phyloP scores from a whole-genome alignment of 2,888 invertebrate species.

The Beris chalybata region DNA sequence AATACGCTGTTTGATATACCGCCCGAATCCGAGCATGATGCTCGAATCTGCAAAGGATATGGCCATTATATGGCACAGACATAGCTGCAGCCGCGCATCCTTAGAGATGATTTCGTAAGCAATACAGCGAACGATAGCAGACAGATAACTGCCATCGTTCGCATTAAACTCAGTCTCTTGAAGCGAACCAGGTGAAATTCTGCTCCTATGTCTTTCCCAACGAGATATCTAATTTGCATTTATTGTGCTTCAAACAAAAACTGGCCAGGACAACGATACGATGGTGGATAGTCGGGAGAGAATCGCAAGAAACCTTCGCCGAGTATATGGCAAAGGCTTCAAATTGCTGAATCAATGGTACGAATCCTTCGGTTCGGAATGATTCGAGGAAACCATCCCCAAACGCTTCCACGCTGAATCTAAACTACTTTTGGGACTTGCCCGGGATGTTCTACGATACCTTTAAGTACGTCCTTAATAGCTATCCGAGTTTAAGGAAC shows the following conservation, averaged over 20 bases:
- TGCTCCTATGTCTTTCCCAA: slow-evolving; percentile 21
- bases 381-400: too few species aligned
- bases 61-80: too few species aligned
- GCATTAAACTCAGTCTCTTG: slow-evolving; percentile 18
- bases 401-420: too few species aligned
- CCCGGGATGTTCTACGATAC: too few species aligned
- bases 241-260: slow-evolving; percentile 34
- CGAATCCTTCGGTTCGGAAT: too few species aligned
- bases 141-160: slow-evolving; percentile 34
- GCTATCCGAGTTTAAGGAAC: too few species aligned
- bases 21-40: background rate
- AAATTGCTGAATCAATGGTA: too few species aligned
- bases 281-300: background rate
- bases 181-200: slow-evolving; percentile 29
- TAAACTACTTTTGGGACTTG: too few species aligned
- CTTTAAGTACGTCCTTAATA: too few species aligned
- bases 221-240: slow-evolving; percentile 38
- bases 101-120: slow-evolving; percentile 15
- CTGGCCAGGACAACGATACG: slow-evolving; percentile 13
- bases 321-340: too few species aligned
- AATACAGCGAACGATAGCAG: slow-evolving; percentile 31
- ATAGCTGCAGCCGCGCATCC: slow-evolving; percentile 9
- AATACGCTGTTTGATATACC: slow-evolving; percentile 19
- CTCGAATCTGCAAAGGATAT: background rate
- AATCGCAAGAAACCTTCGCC: too few species aligned